Percentiles rank a stretch among this genome's conserved stretches.
Conservation (phyloP, 64 coral and sea anemone species). For the Catalaphyllia jardinei region DNA sequence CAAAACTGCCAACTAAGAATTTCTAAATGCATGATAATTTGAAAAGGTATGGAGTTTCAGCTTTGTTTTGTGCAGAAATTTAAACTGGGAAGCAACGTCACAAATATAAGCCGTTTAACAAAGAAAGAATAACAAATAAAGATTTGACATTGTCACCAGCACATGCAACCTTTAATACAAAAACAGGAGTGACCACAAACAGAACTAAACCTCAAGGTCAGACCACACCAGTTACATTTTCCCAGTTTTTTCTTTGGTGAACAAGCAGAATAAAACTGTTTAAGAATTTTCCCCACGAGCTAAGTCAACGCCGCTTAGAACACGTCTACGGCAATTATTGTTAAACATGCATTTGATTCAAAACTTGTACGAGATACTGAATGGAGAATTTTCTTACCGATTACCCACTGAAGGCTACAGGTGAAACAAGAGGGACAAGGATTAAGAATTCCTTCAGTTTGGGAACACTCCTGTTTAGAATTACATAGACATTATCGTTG, state of each 20-base stretch:
- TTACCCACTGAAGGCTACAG: too few relatives aligned
- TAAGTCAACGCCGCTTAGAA: too few relatives aligned
- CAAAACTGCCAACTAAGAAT: too few relatives aligned
- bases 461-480: not conserved
- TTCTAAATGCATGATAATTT: too few relatives aligned
- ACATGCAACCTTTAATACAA: slow-evolving; percentile 8
- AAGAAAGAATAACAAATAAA: not conserved
- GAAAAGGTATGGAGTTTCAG: not conserved
- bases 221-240: not conserved
- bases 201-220: not conserved
- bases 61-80: too few relatives aligned
- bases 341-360: too few relatives aligned
- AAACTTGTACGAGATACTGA: too few relatives aligned
- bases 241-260: not conserved
- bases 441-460: not conserved
- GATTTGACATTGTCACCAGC: not conserved
- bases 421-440: not conserved
- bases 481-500: not conserved
- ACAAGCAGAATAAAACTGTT: not conserved
- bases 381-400: too few relatives aligned
- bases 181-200: slow-evolving; percentile 20
- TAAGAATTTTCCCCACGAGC: too few relatives aligned
- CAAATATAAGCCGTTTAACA: not conserved
- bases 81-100: too few relatives aligned
- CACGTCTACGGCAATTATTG: too few relatives aligned